phyloP scores from a whole-genome alignment of 2,113 vertebrate genomes.

The Helogale parvula region DNA sequence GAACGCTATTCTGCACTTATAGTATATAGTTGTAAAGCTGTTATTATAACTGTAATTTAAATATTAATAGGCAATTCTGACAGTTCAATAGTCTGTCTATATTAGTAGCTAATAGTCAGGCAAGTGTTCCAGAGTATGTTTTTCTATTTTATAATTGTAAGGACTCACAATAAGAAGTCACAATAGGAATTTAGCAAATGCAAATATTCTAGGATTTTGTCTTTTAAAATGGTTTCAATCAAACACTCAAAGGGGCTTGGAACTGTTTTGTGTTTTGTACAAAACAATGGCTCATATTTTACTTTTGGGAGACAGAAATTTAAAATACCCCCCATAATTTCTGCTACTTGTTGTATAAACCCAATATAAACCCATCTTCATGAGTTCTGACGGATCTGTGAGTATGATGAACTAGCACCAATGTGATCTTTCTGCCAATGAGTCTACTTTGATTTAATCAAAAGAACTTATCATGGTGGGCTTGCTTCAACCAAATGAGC shows the following conservation, averaged over 20 bases:
- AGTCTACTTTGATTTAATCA: not conserved
- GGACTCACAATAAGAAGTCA: not conserved
- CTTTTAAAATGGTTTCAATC: not conserved
- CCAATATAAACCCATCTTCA: rapidly evolving
- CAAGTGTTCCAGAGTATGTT: not conserved
- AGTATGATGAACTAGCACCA: not conserved
- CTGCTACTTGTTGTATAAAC: not conserved
- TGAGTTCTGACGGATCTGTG: not conserved
- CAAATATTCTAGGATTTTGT: not conserved
- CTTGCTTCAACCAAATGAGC: not conserved
- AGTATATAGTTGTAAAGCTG: not conserved
- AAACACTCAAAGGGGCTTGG: not conserved
- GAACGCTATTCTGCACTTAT: not conserved
- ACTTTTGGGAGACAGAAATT: not conserved
- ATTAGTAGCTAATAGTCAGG: not conserved
- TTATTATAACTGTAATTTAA: not conserved
- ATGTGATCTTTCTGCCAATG: not conserved
- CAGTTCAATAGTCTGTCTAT: not conserved
- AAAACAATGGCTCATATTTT: not conserved
- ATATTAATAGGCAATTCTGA: not conserved
- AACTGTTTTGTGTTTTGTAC: not conserved
- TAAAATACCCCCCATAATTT: not conserved
- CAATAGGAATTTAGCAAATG: not conserved
- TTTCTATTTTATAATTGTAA: not conserved
- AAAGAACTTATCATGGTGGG: not conserved